phyloP scores from a whole-genome alignment of 1,140 invertebrate species.

The Microplitis mediator region DNA sequence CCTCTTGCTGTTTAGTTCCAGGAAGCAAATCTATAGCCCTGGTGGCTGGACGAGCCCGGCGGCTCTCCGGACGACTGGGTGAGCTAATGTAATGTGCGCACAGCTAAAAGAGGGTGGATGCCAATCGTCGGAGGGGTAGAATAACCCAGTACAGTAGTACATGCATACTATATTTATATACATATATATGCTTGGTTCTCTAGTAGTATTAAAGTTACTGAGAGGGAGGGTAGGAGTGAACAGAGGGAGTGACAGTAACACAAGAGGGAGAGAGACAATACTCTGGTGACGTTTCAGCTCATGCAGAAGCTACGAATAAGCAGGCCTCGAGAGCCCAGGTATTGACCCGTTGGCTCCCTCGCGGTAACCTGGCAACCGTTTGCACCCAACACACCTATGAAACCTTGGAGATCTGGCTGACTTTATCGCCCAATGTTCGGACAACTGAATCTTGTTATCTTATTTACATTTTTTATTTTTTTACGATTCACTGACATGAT shows the following conservation, averaged over 20 bases:
- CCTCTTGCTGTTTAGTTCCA: constrained; percentile 30
- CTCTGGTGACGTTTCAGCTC: constrained; percentile 19
- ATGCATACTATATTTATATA: too few relatives aligned
- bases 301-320: constrained; percentile 23
- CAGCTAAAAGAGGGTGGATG: constrained; percentile 28
- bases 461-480: too few relatives aligned
- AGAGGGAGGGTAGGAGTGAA: background rate
- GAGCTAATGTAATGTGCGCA: constrained; percentile 40
- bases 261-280: constrained; percentile 27
- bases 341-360: constrained; percentile 36
- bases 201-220: too few relatives aligned
- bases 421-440: too few relatives aligned
- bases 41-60: constrained; percentile 35
- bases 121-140: constrained; percentile 22
- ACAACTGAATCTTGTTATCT: too few relatives aligned
- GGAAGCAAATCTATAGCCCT: constrained; percentile 30
- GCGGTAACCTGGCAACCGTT: constrained; percentile 37
- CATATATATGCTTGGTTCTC: too few relatives aligned
- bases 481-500: background rate
- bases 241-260: constrained; percentile 11
- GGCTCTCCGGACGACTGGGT: constrained; percentile 42
- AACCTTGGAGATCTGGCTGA: constrained; percentile 41
- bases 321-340: constrained; percentile 30
- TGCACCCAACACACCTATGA: constrained; percentile 40
- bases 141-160: background rate